Conservation (phyloP, 2,113 vertebrate genomes). For the Gulo gulo region DNA sequence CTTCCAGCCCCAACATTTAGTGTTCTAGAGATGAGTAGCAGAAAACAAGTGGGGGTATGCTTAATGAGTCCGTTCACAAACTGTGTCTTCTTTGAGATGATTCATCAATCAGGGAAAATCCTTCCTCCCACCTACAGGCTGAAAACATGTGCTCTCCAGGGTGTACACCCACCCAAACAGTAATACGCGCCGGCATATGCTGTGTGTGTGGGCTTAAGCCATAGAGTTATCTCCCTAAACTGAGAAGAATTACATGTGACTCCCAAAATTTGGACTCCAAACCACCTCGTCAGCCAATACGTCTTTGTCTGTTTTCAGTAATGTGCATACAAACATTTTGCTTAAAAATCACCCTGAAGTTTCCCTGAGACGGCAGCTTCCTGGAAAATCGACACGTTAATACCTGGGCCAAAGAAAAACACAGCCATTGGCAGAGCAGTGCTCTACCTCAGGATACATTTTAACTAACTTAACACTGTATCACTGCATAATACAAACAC, state of each 20-base stretch:
- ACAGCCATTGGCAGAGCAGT: not conserved
- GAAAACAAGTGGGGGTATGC: slow-evolving; percentile 5
- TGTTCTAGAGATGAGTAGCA: not conserved
- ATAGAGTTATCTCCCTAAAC: not conserved
- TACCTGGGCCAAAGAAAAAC: not conserved
- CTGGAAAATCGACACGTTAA: not conserved
- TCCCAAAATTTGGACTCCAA: slow-evolving; percentile 38
- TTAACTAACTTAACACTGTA: slow-evolving; percentile 55
- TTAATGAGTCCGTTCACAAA: not conserved
- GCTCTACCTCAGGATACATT: not conserved
- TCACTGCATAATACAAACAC: slow-evolving; percentile 55
- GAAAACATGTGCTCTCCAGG: not conserved
- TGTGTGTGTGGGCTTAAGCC: not conserved
- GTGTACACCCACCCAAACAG: slow-evolving; percentile 37
- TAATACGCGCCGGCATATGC: not conserved
- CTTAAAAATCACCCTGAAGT: not conserved
- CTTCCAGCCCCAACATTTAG: slow-evolving; percentile 47
- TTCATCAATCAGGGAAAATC: slow-evolving; percentile 49
- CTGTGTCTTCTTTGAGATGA: slow-evolving; percentile 49
- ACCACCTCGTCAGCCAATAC: not conserved
- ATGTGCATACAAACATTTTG: not conserved
- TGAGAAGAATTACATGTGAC: slow-evolving; percentile 1
- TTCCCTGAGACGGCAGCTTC: not conserved
- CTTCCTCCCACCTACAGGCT: slow-evolving; percentile 4
- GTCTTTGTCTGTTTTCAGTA: not conserved